phyloP scores from a whole-genome alignment of 2,888 invertebrate genomes.

The Arrhopalites spinosus region DNA sequence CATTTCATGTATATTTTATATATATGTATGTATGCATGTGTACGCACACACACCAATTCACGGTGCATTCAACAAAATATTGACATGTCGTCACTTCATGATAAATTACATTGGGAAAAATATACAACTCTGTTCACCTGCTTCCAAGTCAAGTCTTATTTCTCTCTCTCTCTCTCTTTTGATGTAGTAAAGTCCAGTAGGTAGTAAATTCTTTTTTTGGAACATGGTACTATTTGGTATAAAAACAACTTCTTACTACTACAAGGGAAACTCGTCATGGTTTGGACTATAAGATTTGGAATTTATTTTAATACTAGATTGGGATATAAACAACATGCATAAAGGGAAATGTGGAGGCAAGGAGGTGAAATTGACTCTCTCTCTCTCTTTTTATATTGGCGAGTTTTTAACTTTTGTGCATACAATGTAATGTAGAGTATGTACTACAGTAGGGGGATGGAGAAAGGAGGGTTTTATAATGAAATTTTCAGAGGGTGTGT shows the following conservation, averaged over 20 bases:
- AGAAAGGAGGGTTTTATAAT: neutral
- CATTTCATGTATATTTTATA: too few relatives aligned
- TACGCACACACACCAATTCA: neutral
- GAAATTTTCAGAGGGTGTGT: neutral
- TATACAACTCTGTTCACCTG: neutral
- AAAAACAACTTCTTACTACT: too few relatives aligned
- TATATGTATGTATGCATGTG: too few relatives aligned
- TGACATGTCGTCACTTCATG: conserved; percentile 12
- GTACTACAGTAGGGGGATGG: too few relatives aligned
- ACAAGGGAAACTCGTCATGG: too few relatives aligned
- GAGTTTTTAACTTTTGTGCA: too few relatives aligned
- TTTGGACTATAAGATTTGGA: neutral
- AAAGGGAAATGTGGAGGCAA: neutral
- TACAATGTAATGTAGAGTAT: too few relatives aligned
- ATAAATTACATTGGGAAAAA: neutral
- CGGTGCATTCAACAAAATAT: conserved; percentile 11
- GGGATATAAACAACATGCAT: conserved; percentile 10
- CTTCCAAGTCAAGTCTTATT: neutral
- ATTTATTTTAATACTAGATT: conserved; percentile 11
- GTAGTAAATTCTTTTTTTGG: too few relatives aligned
- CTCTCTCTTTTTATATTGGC: neutral
- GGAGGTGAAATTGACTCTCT: neutral
- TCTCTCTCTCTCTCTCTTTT: neutral
- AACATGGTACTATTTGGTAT: too few relatives aligned
- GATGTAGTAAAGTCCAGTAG: neutral